These are phyloP conservation scores for Hemiprocne comata DNA, from an alignment of 2,113 vertebrate genomes.

Conservation along the genomic window DNA sequence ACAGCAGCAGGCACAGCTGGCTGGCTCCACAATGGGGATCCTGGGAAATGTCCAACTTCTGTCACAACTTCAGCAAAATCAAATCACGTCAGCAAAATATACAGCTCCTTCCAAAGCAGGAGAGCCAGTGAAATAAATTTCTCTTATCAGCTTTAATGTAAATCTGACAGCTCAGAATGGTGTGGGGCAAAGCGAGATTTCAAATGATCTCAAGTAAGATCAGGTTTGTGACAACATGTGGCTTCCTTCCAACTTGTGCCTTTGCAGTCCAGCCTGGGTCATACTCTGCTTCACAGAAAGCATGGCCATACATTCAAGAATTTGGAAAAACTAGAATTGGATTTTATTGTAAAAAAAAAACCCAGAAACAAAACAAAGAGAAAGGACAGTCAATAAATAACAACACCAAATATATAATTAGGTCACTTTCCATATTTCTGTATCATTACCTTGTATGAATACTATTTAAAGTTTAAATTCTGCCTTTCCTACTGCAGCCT, in stretches of 20 bases:
- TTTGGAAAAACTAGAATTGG: background rate
- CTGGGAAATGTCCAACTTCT: background rate
- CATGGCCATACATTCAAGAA: background rate
- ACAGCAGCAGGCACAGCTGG: background rate
- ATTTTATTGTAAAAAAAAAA: background rate
- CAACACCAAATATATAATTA: background rate
- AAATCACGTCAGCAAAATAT: background rate
- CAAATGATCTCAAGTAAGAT: background rate
- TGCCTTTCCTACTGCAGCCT: background rate
- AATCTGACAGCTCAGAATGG: background rate
- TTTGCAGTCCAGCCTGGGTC: background rate
- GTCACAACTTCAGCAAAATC: background rate
- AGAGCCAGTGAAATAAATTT: background rate
- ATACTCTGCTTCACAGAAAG: background rate
- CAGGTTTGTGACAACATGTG: background rate
- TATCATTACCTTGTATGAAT: background rate
- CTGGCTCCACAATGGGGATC: background rate
- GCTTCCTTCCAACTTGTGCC: background rate
- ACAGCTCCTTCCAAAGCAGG: background rate
- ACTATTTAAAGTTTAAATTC: background rate
- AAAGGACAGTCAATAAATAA: background rate
- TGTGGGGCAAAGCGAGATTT: background rate
- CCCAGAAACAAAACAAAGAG: background rate
- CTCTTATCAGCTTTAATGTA: background rate
- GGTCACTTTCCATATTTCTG: background rate